phyloP scores from a whole-genome alignment of 2,113 vertebrate genomes.

The Tauraco erythrolophus region DNA sequence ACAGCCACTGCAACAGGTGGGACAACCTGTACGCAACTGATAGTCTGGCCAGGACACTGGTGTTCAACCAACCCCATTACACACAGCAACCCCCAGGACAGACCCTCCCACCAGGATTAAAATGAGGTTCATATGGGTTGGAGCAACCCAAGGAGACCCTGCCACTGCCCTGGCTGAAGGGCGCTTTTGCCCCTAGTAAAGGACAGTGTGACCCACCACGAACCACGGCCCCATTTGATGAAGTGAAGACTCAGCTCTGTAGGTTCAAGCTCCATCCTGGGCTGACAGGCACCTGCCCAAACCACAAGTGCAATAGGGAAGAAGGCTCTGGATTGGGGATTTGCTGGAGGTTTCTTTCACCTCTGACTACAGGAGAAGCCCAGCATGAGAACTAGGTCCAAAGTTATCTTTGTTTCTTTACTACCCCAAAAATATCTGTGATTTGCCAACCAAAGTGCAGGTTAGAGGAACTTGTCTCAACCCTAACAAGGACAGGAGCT shows the following conservation, averaged over 20 bases:
- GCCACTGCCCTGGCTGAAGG: neutral
- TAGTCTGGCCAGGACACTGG: neutral
- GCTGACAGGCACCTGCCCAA: neutral
- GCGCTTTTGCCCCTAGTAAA: neutral
- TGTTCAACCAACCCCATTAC: neutral
- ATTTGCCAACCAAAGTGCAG: neutral
- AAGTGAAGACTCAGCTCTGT: neutral
- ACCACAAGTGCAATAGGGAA: neutral
- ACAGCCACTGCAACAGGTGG: neutral
- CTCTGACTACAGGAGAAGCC: neutral
- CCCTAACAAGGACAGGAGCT: neutral
- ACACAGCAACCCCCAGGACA: neutral
- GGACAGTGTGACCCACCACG: neutral
- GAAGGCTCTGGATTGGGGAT: neutral
- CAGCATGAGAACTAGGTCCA: neutral
- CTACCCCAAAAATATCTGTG: neutral
- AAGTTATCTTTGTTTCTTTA: neutral
- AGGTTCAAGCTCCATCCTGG: neutral
- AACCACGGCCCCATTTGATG: neutral
- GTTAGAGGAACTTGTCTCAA: neutral
- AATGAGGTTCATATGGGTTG: neutral
- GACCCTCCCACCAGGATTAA: neutral
- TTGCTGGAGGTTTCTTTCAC: neutral
- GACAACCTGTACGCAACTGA: neutral
- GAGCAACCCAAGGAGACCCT: neutral